Conservation (phyloP, 2,888 invertebrate species). For the Cyclophora punctaria region DNA sequence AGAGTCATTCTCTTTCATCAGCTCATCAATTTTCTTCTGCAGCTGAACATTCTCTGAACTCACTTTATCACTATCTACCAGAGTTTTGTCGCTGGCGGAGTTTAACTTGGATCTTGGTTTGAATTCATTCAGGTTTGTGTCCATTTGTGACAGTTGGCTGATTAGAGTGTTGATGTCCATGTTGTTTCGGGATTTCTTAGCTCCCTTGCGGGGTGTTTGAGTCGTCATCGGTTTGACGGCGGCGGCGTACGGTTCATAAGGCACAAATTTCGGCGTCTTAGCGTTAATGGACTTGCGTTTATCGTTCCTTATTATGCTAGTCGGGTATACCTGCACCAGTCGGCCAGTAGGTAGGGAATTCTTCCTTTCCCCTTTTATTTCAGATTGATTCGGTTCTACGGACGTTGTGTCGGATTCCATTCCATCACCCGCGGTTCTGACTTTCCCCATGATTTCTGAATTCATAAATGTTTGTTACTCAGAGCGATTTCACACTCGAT, state of each 20-base stretch:
- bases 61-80: constrained; percentile 28
- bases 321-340: constrained; percentile 67
- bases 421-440: constrained; percentile 84
- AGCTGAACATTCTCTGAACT: constrained; percentile 66
- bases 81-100: constrained; percentile 46
- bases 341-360: constrained; percentile 38
- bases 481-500: too few relatives aligned
- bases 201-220: constrained; percentile 49
- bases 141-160: constrained; percentile 81
- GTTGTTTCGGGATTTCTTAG: constrained; percentile 71
- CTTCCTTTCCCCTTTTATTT: constrained; percentile 33
- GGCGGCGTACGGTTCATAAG: constrained; percentile 91
- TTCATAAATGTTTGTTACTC: too few relatives aligned
- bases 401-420: constrained; percentile 76
- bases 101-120: constrained; percentile 62
- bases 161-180: constrained; percentile 80
- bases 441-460: constrained; percentile 57
- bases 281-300: constrained; percentile 72
- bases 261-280: constrained; percentile 88
- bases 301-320: constrained; percentile 75
- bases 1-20: constrained; percentile 80
- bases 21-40: constrained; percentile 76
- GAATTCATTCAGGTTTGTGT: constrained; percentile 77
- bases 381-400: constrained; percentile 29
- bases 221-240: constrained; percentile 87